A percentile compares a stretch with the other conserved stretches of the same genome.
These are phyloP conservation scores for Aspiorhynchus laticeps DNA, from an alignment of 2,113 vertebrate genomes.

Conservation along the genomic window DNA sequence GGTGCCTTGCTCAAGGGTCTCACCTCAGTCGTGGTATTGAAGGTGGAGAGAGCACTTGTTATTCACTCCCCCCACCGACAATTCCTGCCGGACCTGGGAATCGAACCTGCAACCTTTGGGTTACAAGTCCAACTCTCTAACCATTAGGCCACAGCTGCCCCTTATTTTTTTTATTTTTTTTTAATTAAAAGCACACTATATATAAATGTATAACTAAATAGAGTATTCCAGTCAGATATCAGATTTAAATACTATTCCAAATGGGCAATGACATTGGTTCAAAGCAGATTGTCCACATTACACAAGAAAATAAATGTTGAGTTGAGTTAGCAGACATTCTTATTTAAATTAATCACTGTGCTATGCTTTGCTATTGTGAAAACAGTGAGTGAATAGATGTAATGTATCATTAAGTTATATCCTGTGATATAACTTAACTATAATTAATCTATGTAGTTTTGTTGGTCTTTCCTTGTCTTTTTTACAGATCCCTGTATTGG, in stretches of 20 bases:
- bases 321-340: neutral
- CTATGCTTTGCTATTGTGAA: neutral
- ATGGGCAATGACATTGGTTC: neutral
- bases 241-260: neutral
- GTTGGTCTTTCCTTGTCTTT: neutral
- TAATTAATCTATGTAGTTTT: neutral
- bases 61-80: too few relatives aligned
- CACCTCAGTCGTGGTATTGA: too few relatives aligned
- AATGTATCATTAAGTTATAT: too few relatives aligned
- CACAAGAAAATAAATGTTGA: neutral
- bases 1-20: too few relatives aligned
- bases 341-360: neutral
- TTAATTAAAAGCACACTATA: neutral
- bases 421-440: neutral
- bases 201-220: neutral
- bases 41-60: too few relatives aligned
- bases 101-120: too few relatives aligned
- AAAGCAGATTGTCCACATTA: neutral
- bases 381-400: neutral
- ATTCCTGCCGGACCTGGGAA: too few relatives aligned
- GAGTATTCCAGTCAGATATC: neutral
- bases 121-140: too few relatives aligned
- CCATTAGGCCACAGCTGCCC: too few relatives aligned
- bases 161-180: too few relatives aligned
- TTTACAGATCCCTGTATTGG: constrained; percentile 76